Base-by-base conservation (phyloP, 1,140 invertebrate genomes). In the Brachionus calyciflorus region DNA sequence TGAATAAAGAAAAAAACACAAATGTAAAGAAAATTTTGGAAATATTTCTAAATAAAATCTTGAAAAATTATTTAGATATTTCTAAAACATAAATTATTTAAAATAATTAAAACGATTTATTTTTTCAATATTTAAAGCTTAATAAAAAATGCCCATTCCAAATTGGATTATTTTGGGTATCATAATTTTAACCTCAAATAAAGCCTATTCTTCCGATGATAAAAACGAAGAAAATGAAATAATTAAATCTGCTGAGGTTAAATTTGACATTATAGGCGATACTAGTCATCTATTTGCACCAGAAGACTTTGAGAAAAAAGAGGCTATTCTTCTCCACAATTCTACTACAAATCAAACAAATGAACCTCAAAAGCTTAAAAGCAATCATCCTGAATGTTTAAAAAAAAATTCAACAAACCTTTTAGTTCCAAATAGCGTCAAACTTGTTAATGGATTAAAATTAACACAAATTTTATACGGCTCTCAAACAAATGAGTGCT, bases 401-500 rank as follows among this genome's bases (percentile, higher is more conserved):
- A 7, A 17, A n/a, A 51, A 40, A 51, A 73, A 73, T 40, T 37
- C 19, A 12, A 51, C 17, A 4, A 7, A 19, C 33, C 24, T 19
- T 12, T 41, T 14, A 3, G 19, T n/a, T 9, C 24, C 12, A 2
- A 70, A 70, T 69, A 21, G 14, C 14, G 69, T 73, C 2, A 73
- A 33, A 51, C 24, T 73, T 19, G 69, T 73, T 21, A 73, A 73
- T 14, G 69, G 69, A 14, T 73, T 46, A 14, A 17, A 7, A 19
- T 26, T 73, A 46, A 73, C 69, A 4, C 24, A 28, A 37, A 37
- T 30, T 55, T 41, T 73, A 10, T 30, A 37, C 19, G 37, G 51
- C 3, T 73, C 69, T 84, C 17, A 86, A 83, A 80, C 84, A 85
- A 73, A 83, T 80, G 77, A 85, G 84, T 96, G 94, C 86, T 87